phyloP scores from a whole-genome alignment of 2,797 vertebrate genomes.

The Dryobates pubescens region DNA sequence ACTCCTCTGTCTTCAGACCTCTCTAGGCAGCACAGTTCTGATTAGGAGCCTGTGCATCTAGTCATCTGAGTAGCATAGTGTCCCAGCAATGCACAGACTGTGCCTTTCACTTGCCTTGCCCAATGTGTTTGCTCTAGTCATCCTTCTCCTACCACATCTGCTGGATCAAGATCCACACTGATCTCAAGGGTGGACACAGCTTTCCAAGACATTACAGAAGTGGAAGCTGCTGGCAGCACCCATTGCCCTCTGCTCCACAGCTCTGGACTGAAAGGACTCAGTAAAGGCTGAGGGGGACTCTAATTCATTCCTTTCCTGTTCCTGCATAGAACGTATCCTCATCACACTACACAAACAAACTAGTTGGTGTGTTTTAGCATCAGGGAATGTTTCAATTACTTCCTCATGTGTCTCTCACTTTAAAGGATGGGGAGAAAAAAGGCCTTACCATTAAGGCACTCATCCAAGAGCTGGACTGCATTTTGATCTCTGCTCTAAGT shows the following conservation, averaged over 20 bases:
- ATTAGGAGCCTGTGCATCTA: background rate
- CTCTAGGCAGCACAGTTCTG: background rate
- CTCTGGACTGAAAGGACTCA: background rate
- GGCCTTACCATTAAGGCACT: background rate
- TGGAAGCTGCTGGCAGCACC: background rate
- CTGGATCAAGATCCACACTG: background rate
- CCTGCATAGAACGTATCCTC: rapidly evolving
- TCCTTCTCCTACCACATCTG: background rate
- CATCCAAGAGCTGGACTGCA: background rate
- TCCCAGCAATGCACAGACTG: background rate
- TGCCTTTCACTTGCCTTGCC: background rate
- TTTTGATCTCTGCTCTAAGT: background rate
- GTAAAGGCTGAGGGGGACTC: background rate
- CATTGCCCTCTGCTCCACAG: background rate
- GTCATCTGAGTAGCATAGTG: background rate
- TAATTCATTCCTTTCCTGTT: background rate
- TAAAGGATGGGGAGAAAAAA: background rate
- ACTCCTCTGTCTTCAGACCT: background rate
- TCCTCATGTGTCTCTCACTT: background rate
- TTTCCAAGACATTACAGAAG: background rate
- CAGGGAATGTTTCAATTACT: background rate
- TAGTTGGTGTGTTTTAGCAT: no score
- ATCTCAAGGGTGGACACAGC: background rate
- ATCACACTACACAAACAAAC: background rate
- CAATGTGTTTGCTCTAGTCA: rapidly evolving